A percentile compares a stretch with the other conserved stretches of the same genome.
Evolutionary conservation across 2,113 vertebrate genomes (phyloP).

Genomic region (Rhizomys pruinosus): DNA sequence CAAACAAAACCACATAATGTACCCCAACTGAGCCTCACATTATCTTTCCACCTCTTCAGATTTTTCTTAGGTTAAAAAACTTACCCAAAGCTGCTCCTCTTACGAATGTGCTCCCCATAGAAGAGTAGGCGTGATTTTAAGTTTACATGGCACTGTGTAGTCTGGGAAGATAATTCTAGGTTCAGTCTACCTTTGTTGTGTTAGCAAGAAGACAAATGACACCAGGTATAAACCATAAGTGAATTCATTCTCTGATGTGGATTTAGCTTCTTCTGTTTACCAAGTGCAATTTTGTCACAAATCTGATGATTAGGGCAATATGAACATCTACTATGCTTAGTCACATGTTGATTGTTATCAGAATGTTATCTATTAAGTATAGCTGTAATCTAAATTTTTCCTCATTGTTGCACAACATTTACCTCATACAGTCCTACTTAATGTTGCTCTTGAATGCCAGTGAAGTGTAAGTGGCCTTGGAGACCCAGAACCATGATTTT

Average conservation of each 20-base stretch:
- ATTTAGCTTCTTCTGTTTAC: neutral
- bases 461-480: neutral
- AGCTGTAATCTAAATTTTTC: neutral
- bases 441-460: neutral
- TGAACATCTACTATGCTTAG: neutral
- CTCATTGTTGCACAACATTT: neutral
- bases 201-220: neutral
- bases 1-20: neutral
- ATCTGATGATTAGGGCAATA: neutral
- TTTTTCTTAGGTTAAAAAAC: neutral
- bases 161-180: neutral
- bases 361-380: neutral
- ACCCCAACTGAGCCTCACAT: constrained; percentile 22
- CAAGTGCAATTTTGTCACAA: neutral
- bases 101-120: neutral
- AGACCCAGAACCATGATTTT: neutral
- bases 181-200: constrained; percentile 20
- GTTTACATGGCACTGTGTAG: neutral
- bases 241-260: neutral
- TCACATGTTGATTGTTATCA: neutral
- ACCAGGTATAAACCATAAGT: neutral
- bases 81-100: neutral
- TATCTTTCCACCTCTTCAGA: constrained; percentile 10
- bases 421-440: neutral
- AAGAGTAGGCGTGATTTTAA: constrained; percentile 35